Evolutionary conservation across 2,888 invertebrate species (phyloP).

Genomic region (Protonemura montana): DNA sequence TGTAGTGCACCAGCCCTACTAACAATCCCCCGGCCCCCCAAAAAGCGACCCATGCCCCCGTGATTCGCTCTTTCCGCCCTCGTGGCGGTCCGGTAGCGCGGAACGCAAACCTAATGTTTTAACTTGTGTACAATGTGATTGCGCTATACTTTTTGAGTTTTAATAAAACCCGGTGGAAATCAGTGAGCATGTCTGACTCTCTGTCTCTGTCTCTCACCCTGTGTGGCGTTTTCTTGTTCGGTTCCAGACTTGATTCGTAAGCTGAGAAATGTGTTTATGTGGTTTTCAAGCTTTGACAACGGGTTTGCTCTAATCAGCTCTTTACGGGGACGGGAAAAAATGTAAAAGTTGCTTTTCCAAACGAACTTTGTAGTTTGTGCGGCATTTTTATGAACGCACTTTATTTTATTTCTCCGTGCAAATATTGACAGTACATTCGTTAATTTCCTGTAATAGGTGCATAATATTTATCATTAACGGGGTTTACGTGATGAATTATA

Average conservation of each 20-base stretch:
- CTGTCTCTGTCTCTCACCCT: not conserved
- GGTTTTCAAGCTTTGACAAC: too few relatives aligned
- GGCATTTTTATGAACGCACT: not conserved
- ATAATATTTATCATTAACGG: not conserved
- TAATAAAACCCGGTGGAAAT: constrained; percentile 24
- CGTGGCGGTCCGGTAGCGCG: not conserved
- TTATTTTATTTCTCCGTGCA: not conserved
- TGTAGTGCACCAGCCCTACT: not conserved
- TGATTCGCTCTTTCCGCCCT: not conserved
- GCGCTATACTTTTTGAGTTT: constrained; percentile 21
- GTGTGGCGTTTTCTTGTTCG: not conserved
- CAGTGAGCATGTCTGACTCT: not conserved
- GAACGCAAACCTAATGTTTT: constrained; percentile 10
- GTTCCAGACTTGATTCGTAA: not conserved
- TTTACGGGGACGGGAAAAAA: too few relatives aligned
- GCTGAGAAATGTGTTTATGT: too few relatives aligned
- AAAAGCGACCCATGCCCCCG: too few relatives aligned
- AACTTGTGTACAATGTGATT: constrained; percentile 33
- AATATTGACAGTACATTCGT: not conserved
- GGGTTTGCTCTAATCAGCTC: too few relatives aligned
- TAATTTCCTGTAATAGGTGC: not conserved
- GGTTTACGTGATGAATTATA: not conserved
- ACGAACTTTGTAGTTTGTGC: not conserved
- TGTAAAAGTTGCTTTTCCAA: not conserved
- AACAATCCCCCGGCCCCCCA: not conserved